Conservation (phyloP, 2,113 vertebrate species). For the Papio anubis region DNA sequence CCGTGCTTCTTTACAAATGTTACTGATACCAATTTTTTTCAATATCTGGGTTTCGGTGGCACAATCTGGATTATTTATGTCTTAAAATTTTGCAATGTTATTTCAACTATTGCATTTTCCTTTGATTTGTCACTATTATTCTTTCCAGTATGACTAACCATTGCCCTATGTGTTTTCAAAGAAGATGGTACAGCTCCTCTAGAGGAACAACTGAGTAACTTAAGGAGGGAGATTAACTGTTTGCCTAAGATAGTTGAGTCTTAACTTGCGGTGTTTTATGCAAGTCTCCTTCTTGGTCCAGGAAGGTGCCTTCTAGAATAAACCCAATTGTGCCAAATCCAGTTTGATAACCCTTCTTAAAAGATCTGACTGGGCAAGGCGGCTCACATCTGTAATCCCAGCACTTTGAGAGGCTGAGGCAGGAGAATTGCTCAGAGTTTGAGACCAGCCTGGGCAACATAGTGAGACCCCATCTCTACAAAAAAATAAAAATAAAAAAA, state of each 20-base stretch:
- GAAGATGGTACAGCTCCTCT: not conserved
- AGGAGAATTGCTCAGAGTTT: no score
- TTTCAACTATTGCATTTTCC: not conserved
- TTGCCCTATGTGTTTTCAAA: not conserved
- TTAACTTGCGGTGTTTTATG: not conserved
- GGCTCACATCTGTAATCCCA: no score
- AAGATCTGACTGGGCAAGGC: not conserved
- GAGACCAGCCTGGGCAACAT: no score
- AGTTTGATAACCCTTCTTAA: not conserved
- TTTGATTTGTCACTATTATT: not conserved
- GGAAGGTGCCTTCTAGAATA: not conserved
- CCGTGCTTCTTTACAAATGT: not conserved
- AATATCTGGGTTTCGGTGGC: not conserved
- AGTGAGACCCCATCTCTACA: no score
- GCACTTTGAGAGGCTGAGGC: no score
- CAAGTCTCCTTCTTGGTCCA: not conserved
- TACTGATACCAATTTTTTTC: not conserved
- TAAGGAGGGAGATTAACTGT: not conserved
- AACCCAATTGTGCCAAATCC: not conserved
- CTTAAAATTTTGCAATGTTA: conserved; percentile 15
- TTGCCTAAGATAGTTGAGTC: not conserved
- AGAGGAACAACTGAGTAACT: not conserved
- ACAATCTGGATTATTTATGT: not conserved
- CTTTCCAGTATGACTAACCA: not conserved
- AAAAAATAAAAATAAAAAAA: no score